phyloP scores from a whole-genome alignment of 2,888 invertebrate genomes.

The Spodoptera picta region DNA sequence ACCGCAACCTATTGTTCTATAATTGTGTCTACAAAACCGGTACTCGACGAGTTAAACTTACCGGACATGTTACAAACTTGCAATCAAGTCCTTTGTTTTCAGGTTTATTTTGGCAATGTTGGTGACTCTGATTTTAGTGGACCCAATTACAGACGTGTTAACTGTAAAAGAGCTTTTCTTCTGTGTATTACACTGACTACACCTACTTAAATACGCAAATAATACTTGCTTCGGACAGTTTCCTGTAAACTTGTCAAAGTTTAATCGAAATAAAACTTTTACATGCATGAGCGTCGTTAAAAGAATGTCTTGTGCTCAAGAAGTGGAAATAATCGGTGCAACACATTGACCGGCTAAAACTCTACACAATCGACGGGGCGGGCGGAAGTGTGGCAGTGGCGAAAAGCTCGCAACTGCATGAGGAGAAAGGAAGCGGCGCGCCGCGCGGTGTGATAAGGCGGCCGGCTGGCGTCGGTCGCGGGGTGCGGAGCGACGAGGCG shows the following conservation, averaged over 20 bases:
- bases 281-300: conserved; percentile 46
- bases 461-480: conserved; percentile 81
- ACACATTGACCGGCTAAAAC: conserved; percentile 81
- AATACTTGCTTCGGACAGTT: neutral
- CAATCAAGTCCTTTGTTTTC: conserved; percentile 52
- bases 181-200: too few relatives aligned
- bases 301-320: conserved; percentile 62
- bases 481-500: conserved; percentile 69
- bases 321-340: conserved; percentile 72
- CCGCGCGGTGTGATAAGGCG: conserved; percentile 86
- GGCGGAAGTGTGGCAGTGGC: conserved; percentile 87
- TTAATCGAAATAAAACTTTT: conserved; percentile 33
- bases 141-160: too few relatives aligned
- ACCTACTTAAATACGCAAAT: too few relatives aligned
- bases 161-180: too few relatives aligned
- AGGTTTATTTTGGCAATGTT: conserved; percentile 31
- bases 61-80: conserved; percentile 51
- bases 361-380: conserved; percentile 80
- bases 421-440: conserved; percentile 88
- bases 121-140: conserved; percentile 2
- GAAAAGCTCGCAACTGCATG: conserved; percentile 88
- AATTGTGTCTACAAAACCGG: too few relatives aligned
- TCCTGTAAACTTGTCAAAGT: conserved; percentile 7
- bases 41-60: too few relatives aligned
- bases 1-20: too few relatives aligned